A percentile compares a stretch with the other conserved stretches of the same genome.
Evolutionary conservation across 1,140 invertebrate species (phyloP).

Genomic region (Lanistes nyassanus): DNA sequence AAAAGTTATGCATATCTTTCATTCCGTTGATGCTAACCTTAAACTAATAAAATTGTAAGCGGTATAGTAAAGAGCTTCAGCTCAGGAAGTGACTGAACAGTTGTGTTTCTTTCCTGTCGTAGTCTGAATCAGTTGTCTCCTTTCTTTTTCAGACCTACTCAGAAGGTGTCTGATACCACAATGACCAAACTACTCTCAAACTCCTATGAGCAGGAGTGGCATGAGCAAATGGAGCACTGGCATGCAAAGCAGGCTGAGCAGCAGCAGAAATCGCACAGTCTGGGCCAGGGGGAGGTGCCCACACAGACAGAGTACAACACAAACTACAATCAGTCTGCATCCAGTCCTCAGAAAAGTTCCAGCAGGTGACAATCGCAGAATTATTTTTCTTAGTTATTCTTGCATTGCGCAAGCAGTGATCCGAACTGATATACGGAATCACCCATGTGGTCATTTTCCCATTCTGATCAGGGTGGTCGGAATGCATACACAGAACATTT

Average conservation of each 20-base stretch:
- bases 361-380: neutral
- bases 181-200: conserved; percentile 55
- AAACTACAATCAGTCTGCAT: conserved; percentile 29
- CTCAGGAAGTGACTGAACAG: neutral
- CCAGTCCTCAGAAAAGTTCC: neutral
- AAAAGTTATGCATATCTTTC: conserved; percentile 5
- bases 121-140: too few relatives aligned
- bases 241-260: conserved; percentile 45
- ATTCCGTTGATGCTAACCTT: too few relatives aligned
- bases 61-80: neutral
- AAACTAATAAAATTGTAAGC: too few relatives aligned
- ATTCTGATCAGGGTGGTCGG: too few relatives aligned
- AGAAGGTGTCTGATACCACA: conserved; percentile 37
- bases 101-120: too few relatives aligned
- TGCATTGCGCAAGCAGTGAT: too few relatives aligned
- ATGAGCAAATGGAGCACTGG: conserved; percentile 43
- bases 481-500: too few relatives aligned
- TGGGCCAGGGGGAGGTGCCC: conserved; percentile 21
- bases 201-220: conserved; percentile 58
- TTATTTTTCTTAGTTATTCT: too few relatives aligned
- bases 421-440: too few relatives aligned
- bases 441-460: too few relatives aligned
- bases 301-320: conserved; percentile 39
- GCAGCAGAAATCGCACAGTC: conserved; percentile 21
- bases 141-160: conserved; percentile 22